Conservation (phyloP, 1,140 invertebrate genomes). For the Caenorhabditis tropicalis region DNA sequence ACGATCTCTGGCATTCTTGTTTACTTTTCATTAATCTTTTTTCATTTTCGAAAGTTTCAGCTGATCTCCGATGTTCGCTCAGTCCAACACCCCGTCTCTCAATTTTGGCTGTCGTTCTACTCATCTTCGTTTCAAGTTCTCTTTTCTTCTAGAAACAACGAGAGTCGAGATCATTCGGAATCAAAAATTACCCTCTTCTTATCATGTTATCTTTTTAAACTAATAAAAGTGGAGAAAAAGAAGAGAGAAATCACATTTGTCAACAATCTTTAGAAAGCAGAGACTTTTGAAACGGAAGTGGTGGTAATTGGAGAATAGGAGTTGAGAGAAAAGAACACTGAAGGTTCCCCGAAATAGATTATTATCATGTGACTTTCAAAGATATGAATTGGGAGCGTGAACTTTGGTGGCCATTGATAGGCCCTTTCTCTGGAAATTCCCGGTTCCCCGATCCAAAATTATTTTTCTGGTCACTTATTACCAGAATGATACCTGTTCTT, state of each 20-base stretch:
- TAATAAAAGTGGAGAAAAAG: slow-evolving; percentile 25
- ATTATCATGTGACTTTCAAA: neutral
- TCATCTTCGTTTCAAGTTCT: neutral
- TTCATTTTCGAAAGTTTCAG: slow-evolving; percentile 18
- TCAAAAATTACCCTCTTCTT: slow-evolving; percentile 22
- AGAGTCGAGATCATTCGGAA: neutral
- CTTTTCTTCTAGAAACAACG: neutral
- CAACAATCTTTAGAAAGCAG: slow-evolving; percentile 34
- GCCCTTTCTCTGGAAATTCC: too few relatives aligned
- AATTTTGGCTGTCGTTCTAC: neutral
- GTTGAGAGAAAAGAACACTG: neutral
- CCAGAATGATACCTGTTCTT: too few relatives aligned
- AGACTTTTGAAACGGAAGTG: neutral
- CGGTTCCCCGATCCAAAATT: too few relatives aligned
- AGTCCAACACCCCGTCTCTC: neutral
- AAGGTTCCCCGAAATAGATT: neutral
- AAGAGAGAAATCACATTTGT: slow-evolving; percentile 19
- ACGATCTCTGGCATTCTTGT: slow-evolving; percentile 12
- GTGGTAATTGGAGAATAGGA: neutral
- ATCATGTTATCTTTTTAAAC: neutral
- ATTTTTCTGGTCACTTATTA: too few relatives aligned
- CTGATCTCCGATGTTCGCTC: slow-evolving; percentile 25
- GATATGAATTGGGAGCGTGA: neutral
- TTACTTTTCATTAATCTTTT: neutral
- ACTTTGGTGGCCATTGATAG: too few relatives aligned